Evolutionary conservation across 1,140 invertebrate genomes (phyloP).

Genomic region (Platyscapa corneri): DNA sequence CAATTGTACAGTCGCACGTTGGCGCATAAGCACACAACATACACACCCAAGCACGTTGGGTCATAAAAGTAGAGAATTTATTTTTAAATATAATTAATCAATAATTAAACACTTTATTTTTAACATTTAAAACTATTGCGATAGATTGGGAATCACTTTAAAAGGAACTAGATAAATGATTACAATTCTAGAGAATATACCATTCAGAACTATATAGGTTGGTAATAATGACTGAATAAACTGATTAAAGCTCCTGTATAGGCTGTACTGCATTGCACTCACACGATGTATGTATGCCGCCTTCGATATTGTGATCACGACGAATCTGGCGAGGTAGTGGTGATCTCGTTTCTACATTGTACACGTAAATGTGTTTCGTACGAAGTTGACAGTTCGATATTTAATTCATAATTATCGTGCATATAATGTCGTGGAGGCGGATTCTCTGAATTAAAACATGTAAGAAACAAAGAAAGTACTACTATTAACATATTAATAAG

Average conservation of each 20-base stretch:
- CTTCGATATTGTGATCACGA: neutral
- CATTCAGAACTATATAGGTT: neutral
- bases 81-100: too few relatives aligned
- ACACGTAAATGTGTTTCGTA: slow-evolving; percentile 16
- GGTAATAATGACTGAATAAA: neutral
- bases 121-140: neutral
- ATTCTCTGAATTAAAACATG: slow-evolving; percentile 7
- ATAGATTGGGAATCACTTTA: neutral
- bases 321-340: slow-evolving; percentile 1
- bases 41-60: too few relatives aligned
- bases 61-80: too few relatives aligned
- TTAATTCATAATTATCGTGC: slow-evolving; percentile 22
- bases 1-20: too few relatives aligned
- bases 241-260: neutral
- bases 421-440: slow-evolving; percentile 2
- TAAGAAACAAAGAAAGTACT: slow-evolving; percentile 5
- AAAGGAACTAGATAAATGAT: neutral
- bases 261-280: neutral
- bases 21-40: too few relatives aligned
- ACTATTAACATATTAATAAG: neutral
- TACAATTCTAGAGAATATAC: neutral
- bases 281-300: slow-evolving; percentile 15
- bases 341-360: slow-evolving; percentile 39
- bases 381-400: slow-evolving; percentile 44
- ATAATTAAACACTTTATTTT: neutral